Percentiles rank a stretch among this genome's conserved stretches.
Evolutionary conservation across 2,888 invertebrate species (phyloP).

Genomic region (Halictus ligatus): DNA sequence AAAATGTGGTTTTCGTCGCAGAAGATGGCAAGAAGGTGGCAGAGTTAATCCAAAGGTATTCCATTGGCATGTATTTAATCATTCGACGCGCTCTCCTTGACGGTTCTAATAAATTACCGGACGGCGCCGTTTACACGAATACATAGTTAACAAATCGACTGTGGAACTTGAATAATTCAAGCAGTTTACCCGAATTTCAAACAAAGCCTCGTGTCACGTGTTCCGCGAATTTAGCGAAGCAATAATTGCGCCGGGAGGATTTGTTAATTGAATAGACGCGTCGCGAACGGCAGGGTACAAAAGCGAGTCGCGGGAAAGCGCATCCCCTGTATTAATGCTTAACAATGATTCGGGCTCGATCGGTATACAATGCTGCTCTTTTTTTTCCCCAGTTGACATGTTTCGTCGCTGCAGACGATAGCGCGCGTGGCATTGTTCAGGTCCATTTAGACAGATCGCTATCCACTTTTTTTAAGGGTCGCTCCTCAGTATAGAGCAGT

Average conservation of each 20-base stretch:
- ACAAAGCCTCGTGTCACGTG: constrained; percentile 42
- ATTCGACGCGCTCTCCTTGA: neutral
- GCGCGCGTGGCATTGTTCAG: neutral
- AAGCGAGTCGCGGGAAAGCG: constrained; percentile 29
- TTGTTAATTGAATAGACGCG: constrained; percentile 58
- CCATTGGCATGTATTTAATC: constrained; percentile 30
- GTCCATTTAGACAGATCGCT: neutral
- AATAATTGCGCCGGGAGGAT: constrained; percentile 55
- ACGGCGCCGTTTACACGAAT: constrained; percentile 39
- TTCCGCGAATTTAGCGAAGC: constrained; percentile 52
- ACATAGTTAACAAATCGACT: constrained; percentile 52
- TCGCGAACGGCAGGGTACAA: constrained; percentile 47
- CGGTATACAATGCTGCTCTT: neutral
- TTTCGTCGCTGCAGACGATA: neutral
- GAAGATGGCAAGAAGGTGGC: neutral
- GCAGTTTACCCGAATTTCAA: constrained; percentile 53
- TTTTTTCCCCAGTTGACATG: neutral
- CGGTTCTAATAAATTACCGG: constrained; percentile 46
- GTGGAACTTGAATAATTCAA: constrained; percentile 58
- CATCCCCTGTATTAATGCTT: constrained; percentile 17
- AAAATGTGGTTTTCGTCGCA: too few relatives aligned
- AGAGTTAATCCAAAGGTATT: neutral
- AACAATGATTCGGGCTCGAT: constrained; percentile 15
- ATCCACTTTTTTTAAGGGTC: too few relatives aligned
- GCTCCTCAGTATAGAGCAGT: too few relatives aligned